phyloP scores from a whole-genome alignment of 2,888 invertebrate genomes.

The Apodemia mormo region DNA sequence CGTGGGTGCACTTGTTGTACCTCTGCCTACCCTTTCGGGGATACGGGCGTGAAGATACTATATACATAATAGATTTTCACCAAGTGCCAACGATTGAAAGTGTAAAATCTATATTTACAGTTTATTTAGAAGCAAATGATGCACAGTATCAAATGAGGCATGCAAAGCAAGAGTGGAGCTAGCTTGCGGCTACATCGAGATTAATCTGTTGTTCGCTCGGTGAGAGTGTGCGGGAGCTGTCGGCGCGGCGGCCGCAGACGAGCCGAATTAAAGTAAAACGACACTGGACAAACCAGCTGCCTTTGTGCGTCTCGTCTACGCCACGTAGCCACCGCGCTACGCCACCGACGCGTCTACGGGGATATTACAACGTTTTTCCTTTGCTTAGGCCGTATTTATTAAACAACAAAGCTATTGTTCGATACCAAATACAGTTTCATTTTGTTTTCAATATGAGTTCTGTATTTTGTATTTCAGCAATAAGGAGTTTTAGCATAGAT shows the following conservation, averaged over 20 bases:
- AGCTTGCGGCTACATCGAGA: slow-evolving; percentile 50
- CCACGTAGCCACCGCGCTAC: slow-evolving; percentile 24
- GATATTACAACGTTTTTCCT: slow-evolving; percentile 3
- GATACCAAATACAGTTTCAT: background rate
- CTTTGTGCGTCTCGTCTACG: slow-evolving; percentile 37
- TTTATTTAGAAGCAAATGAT: background rate
- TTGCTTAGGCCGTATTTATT: slow-evolving; percentile 15
- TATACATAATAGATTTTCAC: too few species aligned
- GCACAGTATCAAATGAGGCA: background rate
- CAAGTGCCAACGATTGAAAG: too few species aligned
- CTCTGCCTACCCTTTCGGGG: too few species aligned
- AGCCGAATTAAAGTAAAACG: slow-evolving; percentile 40
- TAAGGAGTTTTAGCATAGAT: background rate
- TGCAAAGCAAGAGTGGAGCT: slow-evolving; percentile 21
- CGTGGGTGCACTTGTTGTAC: too few species aligned
- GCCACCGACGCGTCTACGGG: slow-evolving; percentile 13
- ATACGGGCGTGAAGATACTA: too few species aligned
- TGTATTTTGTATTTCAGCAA: background rate
- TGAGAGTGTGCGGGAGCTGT: slow-evolving; percentile 24
- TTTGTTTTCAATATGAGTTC: background rate
- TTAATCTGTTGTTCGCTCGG: slow-evolving; percentile 44
- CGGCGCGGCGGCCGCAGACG: slow-evolving; percentile 33
- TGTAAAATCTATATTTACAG: background rate
- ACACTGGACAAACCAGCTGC: slow-evolving; percentile 38
- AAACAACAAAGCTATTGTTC: background rate